These are phyloP conservation scores for Tortrix viridana DNA, from an alignment of 2,888 invertebrate species.

Conservation along the genomic window DNA sequence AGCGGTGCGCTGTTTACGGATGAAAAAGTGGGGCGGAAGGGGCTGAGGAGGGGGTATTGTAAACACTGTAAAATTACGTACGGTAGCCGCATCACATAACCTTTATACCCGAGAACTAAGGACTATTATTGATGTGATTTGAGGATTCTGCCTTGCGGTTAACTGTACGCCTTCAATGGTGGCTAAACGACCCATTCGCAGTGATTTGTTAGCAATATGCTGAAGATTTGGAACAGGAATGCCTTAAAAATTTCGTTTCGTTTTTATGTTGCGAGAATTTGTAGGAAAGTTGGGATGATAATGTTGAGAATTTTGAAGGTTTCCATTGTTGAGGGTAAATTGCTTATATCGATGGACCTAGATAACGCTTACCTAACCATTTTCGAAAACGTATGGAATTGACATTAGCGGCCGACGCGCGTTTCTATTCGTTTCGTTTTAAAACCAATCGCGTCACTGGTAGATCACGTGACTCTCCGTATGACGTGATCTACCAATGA, in stretches of 20 bases:
- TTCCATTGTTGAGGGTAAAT: no score
- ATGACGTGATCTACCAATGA: no score
- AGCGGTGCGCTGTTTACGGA: slow-evolving; percentile 72
- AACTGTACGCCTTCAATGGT: slow-evolving; percentile 59
- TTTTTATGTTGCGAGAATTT: slow-evolving; percentile 51
- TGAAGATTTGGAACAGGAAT: slow-evolving; percentile 77
- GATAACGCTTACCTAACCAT: no score
- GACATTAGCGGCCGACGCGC: no score
- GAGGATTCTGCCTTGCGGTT: slow-evolving; percentile 13
- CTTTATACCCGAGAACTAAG: slow-evolving; percentile 9
- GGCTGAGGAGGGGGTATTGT: slow-evolving; percentile 62
- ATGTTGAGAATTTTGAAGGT: not conserved
- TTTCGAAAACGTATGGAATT: no score
- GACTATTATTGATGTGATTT: slow-evolving; percentile 25
- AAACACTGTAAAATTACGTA: slow-evolving; percentile 70
- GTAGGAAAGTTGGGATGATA: slow-evolving; percentile 42
- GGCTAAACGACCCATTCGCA: slow-evolving; percentile 82
- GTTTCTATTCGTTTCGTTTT: no score
- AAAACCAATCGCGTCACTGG: no score
- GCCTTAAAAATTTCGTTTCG: slow-evolving; percentile 65
- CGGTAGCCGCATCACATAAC: not conserved
- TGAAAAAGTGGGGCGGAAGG: slow-evolving; percentile 78
- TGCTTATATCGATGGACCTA: no score
- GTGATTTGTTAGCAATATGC: slow-evolving; percentile 84
- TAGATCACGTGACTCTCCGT: no score